phyloP scores from a whole-genome alignment of 2,888 invertebrate genomes.

The Odontocerum albicorne region DNA sequence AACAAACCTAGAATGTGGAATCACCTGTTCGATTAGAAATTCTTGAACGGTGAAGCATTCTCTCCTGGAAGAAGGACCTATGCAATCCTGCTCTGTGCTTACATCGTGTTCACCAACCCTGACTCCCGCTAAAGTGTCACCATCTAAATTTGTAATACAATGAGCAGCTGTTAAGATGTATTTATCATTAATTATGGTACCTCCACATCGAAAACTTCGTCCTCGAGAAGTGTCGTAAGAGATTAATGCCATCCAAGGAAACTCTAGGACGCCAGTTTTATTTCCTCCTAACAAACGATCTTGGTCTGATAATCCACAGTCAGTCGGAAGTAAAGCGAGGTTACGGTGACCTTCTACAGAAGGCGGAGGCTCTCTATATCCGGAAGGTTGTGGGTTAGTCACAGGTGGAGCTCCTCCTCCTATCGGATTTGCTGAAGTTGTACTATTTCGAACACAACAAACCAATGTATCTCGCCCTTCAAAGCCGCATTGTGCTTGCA shows the following conservation, averaged over 20 bases:
- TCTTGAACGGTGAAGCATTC: too few species aligned
- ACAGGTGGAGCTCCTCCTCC: too few species aligned
- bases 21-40: too few species aligned
- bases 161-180: conserved; percentile 64
- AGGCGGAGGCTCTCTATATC: not conserved
- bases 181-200: conserved; percentile 56
- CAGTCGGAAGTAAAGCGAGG: not conserved
- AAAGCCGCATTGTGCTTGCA: too few species aligned
- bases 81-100: conserved; percentile 50
- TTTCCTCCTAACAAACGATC: conserved; percentile 13
- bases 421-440: too few species aligned
- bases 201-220: too few species aligned
- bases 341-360: not conserved
- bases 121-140: conserved; percentile 51
- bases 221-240: conserved; percentile 2
- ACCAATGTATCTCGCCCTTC: too few species aligned
- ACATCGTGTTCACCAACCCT: conserved; percentile 66
- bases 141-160: conserved; percentile 56
- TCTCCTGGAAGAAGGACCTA: conserved; percentile 43
- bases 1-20: too few species aligned
- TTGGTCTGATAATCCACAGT: not conserved
- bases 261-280: conserved; percentile 11
- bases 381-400: too few species aligned
- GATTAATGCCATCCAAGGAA: conserved; percentile 23
- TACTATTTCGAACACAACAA: too few species aligned